Conservation (phyloP, 2,888 invertebrate species). For the Oxycera nigricornis region DNA sequence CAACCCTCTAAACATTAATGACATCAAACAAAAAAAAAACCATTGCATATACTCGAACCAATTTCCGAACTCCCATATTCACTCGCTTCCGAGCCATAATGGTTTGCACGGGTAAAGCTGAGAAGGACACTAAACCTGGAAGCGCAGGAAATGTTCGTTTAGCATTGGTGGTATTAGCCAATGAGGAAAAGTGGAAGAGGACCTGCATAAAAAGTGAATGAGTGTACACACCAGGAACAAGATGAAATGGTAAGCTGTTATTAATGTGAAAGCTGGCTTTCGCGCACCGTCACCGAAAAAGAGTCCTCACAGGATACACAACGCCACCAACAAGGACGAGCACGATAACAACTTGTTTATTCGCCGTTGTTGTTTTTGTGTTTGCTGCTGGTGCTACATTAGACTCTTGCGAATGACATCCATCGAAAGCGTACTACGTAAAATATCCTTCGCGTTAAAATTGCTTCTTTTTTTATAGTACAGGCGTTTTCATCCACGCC, state of each 20-base stretch:
- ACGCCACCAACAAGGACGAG: background rate
- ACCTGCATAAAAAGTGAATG: background rate
- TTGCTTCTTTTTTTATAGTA: background rate
- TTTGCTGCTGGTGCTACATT: too few relatives aligned
- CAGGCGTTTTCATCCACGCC: background rate
- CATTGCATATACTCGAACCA: background rate
- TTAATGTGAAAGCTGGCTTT: constrained; percentile 11
- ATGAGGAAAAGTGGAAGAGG: background rate
- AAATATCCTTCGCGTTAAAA: background rate
- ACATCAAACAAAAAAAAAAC: background rate
- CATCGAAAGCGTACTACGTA: background rate
- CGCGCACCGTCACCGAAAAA: constrained; percentile 7
- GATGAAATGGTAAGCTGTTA: constrained; percentile 27
- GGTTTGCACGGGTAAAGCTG: background rate
- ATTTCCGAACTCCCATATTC: background rate
- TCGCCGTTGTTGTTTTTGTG: background rate
- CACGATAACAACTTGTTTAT: constrained; percentile 30
- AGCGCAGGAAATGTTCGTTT: constrained; percentile 32
- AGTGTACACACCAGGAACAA: background rate
- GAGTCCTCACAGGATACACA: background rate
- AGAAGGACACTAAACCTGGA: background rate
- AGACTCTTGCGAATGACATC: background rate
- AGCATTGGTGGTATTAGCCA: constrained; percentile 16
- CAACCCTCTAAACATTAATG: constrained; percentile 33
- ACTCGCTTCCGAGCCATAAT: background rate